These are phyloP conservation scores for Polia nebulosa DNA, from an alignment of 2,888 invertebrate genomes.

Conservation along the genomic window DNA sequence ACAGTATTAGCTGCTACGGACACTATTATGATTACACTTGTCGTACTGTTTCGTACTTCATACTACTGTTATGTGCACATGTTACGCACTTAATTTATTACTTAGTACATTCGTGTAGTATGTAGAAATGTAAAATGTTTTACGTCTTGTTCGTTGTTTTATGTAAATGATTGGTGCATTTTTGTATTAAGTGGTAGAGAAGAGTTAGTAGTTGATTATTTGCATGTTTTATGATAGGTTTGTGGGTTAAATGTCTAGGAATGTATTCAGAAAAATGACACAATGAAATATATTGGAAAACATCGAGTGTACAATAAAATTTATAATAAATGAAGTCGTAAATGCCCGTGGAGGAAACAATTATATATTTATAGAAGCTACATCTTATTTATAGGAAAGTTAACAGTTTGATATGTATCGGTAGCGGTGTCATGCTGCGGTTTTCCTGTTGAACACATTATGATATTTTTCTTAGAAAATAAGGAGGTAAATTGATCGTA, in stretches of 20 bases:
- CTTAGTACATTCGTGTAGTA: conserved; percentile 31
- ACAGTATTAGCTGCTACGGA: conserved; percentile 79
- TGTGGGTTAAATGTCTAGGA: no score
- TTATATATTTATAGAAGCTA: not conserved
- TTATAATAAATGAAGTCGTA: not conserved
- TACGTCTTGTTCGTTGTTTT: conserved; percentile 3
- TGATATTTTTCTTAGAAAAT: conserved; percentile 35
- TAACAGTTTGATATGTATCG: not conserved
- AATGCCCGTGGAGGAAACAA: not conserved
- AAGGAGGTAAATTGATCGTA: conserved; percentile 25
- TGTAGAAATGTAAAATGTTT: conserved; percentile 23
- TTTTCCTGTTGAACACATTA: conserved; percentile 33
- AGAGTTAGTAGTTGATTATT: not conserved
- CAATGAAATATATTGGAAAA: not conserved
- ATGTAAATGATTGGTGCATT: conserved; percentile 27
- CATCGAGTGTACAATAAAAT: not conserved
- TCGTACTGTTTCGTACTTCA: conserved; percentile 68
- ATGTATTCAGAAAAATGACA: not conserved
- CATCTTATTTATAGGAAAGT: not conserved
- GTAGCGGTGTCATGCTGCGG: conserved; percentile 21
- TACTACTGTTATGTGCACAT: conserved; percentile 70
- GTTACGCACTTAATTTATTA: conserved; percentile 57
- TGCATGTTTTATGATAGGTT: no score
- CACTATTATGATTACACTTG: conserved; percentile 73
- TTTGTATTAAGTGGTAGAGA: conserved; percentile 13